Base-by-base conservation (phyloP, 2,888 invertebrate species). In the Aphidoletes aphidimyza region DNA sequence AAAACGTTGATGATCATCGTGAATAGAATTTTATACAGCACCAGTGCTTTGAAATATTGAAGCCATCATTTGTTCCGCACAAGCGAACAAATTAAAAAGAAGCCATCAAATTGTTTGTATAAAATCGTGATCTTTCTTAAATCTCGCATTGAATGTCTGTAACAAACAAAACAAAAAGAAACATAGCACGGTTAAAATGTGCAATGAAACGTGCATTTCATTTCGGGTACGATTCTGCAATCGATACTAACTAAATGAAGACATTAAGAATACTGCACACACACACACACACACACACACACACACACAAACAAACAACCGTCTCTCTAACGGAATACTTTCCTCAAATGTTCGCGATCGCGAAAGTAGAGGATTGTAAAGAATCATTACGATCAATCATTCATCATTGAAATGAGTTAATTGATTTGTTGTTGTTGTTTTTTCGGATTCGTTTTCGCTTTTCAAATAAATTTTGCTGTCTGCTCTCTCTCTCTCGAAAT, bases 261-360 rank as follows among this genome's bases (percentile, higher is more conserved):
- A 30, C 69, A 69, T 69, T 69, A 69, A 69, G 69, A 69, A 69
- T 69, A 9, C 42, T 14, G 42, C 42, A 9, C n/a, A n/a, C n/a
- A n/a, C n/a, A n/a, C n/a, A n/a, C n/a, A n/a, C n/a, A n/a, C n/a
- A n/a, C n/a, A n/a, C 17, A 47, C 9, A 17, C 6, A 2, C 17
- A 47, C 9, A 17, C 6, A 2, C 3, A 3, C n/a, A 22, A 54
- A 54, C 1, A 54, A 14, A n/a, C 1, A 54, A 22, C 54, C n/a
- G n/a, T n/a, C n/a, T n/a, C 22, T 69, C 69, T 69, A 69, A 69
- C 69, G 69, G 69, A 69, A 69, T 69, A 69, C 69, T 69, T 69
- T 69, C 69, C 34, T 69, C 69, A 14, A 69, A 69, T 11, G 26
- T 54, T 69, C 30, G 30, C 34, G 69, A 69, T 69, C 69, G 34